A percentile compares a stretch with the other conserved stretches of the same genome.
Evolutionary conservation across 2,888 invertebrate genomes (phyloP).

Genomic region (Gastrophysa polygoni): DNA sequence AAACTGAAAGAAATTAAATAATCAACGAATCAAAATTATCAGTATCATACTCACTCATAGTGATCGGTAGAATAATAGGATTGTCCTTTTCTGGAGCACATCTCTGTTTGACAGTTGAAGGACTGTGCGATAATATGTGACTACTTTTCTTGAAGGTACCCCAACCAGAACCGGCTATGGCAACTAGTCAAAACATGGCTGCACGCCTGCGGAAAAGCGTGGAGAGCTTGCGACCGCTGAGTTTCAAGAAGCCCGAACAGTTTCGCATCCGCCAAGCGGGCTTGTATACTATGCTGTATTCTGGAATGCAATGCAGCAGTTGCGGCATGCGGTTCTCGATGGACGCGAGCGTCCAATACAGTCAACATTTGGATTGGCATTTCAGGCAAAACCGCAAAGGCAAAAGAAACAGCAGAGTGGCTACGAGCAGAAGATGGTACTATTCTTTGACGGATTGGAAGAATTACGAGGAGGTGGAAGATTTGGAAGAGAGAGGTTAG

Average conservation of each 20-base stretch:
- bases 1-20: no score
- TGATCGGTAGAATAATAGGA: no score
- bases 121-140: no score
- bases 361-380: slow-evolving; percentile 98
- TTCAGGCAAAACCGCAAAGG: slow-evolving; percentile 92
- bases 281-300: slow-evolving; percentile 74
- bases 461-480: slow-evolving; percentile 92
- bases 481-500: slow-evolving; percentile 83
- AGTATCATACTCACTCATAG: no score
- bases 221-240: slow-evolving; percentile 65
- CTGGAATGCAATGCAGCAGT: slow-evolving; percentile 94
- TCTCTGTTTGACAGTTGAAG: no score
- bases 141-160: slow-evolving; percentile 45
- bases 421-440: slow-evolving; percentile 88
- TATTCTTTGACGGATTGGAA: slow-evolving; percentile 91
- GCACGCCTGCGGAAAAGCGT: slow-evolving; percentile 37
- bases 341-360: slow-evolving; percentile 87
- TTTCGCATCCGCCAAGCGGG: slow-evolving; percentile 75
- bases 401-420: slow-evolving; percentile 82
- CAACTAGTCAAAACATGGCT: background rate
- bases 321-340: slow-evolving; percentile 95
- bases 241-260: slow-evolving; percentile 72
- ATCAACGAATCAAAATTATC: no score
- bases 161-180: background rate
- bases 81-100: no score